These are phyloP conservation scores for Neodontobutis hainanensis DNA, from an alignment of 2,113 vertebrate species.

Conservation along the genomic window DNA sequence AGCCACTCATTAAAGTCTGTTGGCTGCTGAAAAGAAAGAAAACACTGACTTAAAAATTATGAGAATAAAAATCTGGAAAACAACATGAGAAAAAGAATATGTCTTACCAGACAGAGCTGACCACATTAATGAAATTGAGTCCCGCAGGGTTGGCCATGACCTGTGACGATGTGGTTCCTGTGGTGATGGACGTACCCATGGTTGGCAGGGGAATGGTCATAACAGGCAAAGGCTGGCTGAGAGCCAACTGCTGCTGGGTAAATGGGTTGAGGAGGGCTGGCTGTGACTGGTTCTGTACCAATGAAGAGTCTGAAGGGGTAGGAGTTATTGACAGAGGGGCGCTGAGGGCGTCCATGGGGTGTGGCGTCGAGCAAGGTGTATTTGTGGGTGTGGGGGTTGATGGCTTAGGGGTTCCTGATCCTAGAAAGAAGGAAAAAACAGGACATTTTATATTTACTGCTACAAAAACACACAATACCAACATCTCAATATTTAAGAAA, in stretches of 20 bases:
- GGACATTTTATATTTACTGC: too few relatives aligned
- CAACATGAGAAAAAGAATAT: neutral
- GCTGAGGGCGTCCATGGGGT: constrained; percentile 87
- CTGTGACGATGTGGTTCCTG: constrained; percentile 90
- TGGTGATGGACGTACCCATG: constrained; percentile 92
- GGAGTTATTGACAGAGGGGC: constrained; percentile 86
- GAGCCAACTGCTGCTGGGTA: constrained; percentile 93
- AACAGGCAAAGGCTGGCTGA: constrained; percentile 91
- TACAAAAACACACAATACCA: too few relatives aligned
- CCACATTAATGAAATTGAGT: constrained; percentile 96
- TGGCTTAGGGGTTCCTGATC: constrained; percentile 97
- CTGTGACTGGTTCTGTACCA: constrained; percentile 76
- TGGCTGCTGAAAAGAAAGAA: constrained; percentile 82
- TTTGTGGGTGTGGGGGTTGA: constrained; percentile 95
- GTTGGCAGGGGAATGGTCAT: constrained; percentile 97
- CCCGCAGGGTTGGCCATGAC: constrained; percentile 92
- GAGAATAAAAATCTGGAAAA: neutral
- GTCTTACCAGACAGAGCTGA: constrained; percentile 94
- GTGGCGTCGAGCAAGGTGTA: constrained; percentile 94
- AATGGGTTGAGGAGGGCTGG: constrained; percentile 88
- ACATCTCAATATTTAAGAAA: too few relatives aligned
- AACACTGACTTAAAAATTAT: neutral
- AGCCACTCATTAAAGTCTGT: constrained; percentile 93
- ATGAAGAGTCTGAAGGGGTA: constrained; percentile 84
- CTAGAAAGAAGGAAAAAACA: constrained; percentile 75